Percentiles rank a stretch among this genome's conserved stretches.
Conservation (phyloP, 2,113 vertebrate species). For the Siphamia tubifer region DNA sequence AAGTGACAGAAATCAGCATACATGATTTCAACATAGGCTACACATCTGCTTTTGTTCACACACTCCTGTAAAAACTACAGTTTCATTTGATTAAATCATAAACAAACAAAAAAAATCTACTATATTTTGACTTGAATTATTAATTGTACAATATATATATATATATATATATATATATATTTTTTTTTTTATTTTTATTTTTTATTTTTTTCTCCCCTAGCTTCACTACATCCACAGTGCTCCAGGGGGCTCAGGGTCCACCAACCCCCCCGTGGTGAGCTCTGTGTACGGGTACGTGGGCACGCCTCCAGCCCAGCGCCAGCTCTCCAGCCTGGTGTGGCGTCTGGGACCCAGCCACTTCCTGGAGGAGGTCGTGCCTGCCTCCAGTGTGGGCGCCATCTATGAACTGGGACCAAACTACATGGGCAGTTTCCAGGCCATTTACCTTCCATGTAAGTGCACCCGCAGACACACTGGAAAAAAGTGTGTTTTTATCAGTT, state of each 20-base stretch:
- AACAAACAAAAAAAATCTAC: no score
- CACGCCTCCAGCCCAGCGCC: conserved; percentile 92
- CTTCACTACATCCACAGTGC: conserved; percentile 95
- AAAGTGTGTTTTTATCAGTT: no score
- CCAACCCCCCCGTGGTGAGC: conserved; percentile 94
- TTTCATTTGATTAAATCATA: no score
- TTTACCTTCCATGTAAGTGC: conserved; percentile 91
- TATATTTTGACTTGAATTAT: no score
- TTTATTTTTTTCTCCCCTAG: conserved; percentile 62
- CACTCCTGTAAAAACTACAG: no score
- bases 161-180: background rate
- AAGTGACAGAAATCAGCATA: no score
- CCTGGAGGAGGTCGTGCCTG: conserved; percentile 94
- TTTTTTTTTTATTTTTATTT: background rate
- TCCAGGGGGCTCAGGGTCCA: conserved; percentile 90
- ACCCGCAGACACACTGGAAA: no score
- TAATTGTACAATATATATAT: no score
- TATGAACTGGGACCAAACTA: conserved; percentile 95
- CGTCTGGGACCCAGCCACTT: conserved; percentile 94
- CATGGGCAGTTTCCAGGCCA: conserved; percentile 93
- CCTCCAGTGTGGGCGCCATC: conserved; percentile 85
- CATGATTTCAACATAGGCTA: no score
- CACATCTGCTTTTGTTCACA: no score
- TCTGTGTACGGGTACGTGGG: conserved; percentile 93
- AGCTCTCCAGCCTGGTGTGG: conserved; percentile 91